These are phyloP conservation scores for Romanogobio albipinnatus DNA, from an alignment of 2,113 vertebrate species.

Conservation along the genomic window DNA sequence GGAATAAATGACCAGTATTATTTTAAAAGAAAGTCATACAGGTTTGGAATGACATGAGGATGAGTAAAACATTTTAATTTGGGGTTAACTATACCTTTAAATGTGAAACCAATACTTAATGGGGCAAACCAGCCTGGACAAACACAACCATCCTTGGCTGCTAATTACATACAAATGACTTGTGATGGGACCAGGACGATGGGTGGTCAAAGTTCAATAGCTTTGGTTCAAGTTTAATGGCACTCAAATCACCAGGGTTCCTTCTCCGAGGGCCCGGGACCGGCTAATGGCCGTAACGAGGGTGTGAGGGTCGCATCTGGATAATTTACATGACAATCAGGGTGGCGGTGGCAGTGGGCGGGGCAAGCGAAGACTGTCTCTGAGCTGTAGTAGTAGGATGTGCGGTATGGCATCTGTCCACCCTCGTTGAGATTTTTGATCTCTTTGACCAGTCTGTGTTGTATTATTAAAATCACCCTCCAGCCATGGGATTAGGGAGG, in stretches of 20 bases:
- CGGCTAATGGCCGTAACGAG: conserved; percentile 50
- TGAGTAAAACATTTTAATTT: not conserved
- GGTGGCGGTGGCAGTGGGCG: conserved; percentile 1
- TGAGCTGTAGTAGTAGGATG: not conserved
- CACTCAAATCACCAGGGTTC: conserved; percentile 45
- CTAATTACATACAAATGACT: conserved; percentile 46
- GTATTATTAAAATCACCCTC: conserved; percentile 49
- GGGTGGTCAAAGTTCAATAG: conserved; percentile 37
- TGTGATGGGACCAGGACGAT: conserved; percentile 14
- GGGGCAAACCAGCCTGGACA: conserved; percentile 9
- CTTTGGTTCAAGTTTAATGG: conserved; percentile 39
- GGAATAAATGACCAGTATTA: too few relatives aligned
- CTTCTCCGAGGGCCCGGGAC: not conserved
- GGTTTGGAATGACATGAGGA: not conserved
- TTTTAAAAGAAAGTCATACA: not conserved
- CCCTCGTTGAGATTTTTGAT: conserved; percentile 33
- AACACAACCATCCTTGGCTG: conserved; percentile 9
- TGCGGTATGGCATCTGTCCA: conserved; percentile 29
- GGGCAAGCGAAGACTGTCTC: not conserved
- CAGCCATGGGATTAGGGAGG: conserved; percentile 29
- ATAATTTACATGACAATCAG: conserved; percentile 58
- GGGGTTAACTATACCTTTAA: not conserved
- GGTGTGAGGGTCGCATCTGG: conserved; percentile 38
- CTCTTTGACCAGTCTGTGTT: conserved; percentile 43
- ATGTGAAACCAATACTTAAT: not conserved